A percentile compares a stretch with the other conserved stretches of the same genome.
These are phyloP conservation scores for Rosalia funebris DNA, from an alignment of 2,888 invertebrate genomes.

Conservation along the genomic window DNA sequence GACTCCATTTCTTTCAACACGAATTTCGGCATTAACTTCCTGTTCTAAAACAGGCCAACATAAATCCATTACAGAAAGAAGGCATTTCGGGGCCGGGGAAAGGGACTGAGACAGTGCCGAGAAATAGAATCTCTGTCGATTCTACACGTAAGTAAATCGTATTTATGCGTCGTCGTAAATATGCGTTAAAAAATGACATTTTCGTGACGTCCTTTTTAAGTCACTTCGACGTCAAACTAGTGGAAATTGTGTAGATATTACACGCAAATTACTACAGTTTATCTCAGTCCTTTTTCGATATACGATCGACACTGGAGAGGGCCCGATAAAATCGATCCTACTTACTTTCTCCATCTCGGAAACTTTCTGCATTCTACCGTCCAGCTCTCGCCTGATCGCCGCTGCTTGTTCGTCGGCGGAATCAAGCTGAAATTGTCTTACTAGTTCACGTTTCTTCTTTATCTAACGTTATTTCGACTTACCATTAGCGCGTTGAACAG, in stretches of 20 bases:
- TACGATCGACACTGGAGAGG: too few species aligned
- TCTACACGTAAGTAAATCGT: too few species aligned
- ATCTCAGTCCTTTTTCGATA: too few species aligned
- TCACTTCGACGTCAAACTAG: too few species aligned
- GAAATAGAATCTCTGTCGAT: too few species aligned
- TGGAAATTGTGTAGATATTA: too few species aligned
- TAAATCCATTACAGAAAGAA: slow-evolving; percentile 18
- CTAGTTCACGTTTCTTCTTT: slow-evolving; percentile 6
- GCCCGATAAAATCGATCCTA: not conserved
- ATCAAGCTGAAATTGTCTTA: slow-evolving; percentile 78
- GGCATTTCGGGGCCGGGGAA: slow-evolving; percentile 11
- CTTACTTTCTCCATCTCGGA: slow-evolving; percentile 96
- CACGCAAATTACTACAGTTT: too few species aligned
- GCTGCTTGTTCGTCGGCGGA: slow-evolving; percentile 99
- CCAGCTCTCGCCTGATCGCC: slow-evolving; percentile 97
- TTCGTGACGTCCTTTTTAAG: too few species aligned
- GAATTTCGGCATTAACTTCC: slow-evolving; percentile 98
- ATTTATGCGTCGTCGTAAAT: too few species aligned
- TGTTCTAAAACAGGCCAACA: slow-evolving; percentile 72
- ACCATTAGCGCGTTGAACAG: slow-evolving; percentile 98
- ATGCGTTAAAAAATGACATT: too few species aligned
- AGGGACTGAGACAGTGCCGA: slow-evolving; percentile 21
- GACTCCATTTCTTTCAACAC: slow-evolving; percentile 99
- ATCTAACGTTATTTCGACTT: slow-evolving; percentile 45
- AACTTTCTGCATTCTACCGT: slow-evolving; percentile 96